Evolutionary conservation across 2,113 vertebrate genomes (phyloP), one percentile per base, ranked within the genome.

Genomic region (Daboia siamensis): DNA sequence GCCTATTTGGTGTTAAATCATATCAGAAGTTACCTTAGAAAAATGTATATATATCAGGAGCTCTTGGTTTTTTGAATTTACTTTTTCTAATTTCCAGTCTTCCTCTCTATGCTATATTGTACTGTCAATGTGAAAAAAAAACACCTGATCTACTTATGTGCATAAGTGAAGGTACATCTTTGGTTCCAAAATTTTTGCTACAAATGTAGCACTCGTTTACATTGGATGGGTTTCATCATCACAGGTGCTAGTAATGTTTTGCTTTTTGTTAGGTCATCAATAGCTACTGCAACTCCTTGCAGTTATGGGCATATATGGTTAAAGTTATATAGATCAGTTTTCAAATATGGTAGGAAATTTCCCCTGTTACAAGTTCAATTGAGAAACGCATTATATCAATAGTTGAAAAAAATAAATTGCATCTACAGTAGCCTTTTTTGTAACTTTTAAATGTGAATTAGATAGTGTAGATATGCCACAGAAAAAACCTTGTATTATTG

Each of bases 191-290:
- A 95, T 96, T 97, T 97, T 97, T 98, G 95, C 97, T 97, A 97
- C 97, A 98, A 94, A 95, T 93, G 94, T 96, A 95, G 92, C 91
- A 95, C 95, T 91, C 91, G 0, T 95, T 96, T 97, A 93, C 96
- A 95, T 87, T 97, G 94, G 55, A 93, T 95, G 13, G 96, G 88
- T 96, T 96, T 96, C 96, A 95, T 96, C 96, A 95, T 96, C 96
- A 97, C 95, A 97, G 96, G 97, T 98, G 95, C 95, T 97, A 93
- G 95, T 98, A 97, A 97, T 97, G 94, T 97, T 95, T 96, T 86
- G 24, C 94, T 95, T 17, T 55, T 74, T 46, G 57, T 52, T 93
- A 86, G 39, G 23, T 55, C 8, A 11, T 87, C 89, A n/a, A 46
- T 93, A 90, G 48, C 92, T 92, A 90, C 90, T 91, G 95, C 95